phyloP scores from a whole-genome alignment of 2,888 invertebrate genomes.

The Plebejus argus region DNA sequence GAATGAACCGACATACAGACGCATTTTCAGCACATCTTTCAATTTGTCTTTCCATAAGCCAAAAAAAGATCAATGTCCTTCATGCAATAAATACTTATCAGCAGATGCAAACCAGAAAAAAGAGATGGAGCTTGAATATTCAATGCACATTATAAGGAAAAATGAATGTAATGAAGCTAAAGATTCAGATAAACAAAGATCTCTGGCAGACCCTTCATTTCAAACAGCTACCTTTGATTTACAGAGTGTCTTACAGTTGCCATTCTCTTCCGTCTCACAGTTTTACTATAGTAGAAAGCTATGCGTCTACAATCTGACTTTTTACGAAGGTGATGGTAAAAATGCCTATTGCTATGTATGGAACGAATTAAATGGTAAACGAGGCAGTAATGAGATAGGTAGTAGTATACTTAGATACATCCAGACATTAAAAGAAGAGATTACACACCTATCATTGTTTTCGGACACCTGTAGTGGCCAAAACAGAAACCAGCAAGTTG shows the following conservation, averaged over 20 bases:
- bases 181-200: constrained; percentile 16
- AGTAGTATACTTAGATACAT: background rate
- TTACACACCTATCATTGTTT: background rate
- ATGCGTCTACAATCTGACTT: constrained; percentile 4
- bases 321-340: constrained; percentile 1
- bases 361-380: constrained; percentile 11
- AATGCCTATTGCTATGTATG: constrained; percentile 2
- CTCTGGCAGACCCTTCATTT: background rate
- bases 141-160: background rate
- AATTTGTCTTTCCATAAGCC: constrained; percentile 14
- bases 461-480: constrained; percentile 15
- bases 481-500: constrained; percentile 9
- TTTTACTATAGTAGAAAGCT: constrained; percentile 4
- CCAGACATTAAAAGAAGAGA: background rate
- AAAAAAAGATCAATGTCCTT: constrained; percentile 17
- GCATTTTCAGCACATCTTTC: background rate
- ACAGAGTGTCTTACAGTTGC: constrained; percentile 15
- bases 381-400: constrained; percentile 10
- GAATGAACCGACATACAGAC: background rate
- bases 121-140: constrained; percentile 32
- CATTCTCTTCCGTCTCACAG: background rate
- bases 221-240: background rate
- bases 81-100: constrained; percentile 26
- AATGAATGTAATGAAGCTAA: background rate
- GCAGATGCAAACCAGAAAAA: constrained; percentile 37